These are phyloP conservation scores for Eustalomyia histrio DNA, from an alignment of 2,888 invertebrate species.

Conservation along the genomic window DNA sequence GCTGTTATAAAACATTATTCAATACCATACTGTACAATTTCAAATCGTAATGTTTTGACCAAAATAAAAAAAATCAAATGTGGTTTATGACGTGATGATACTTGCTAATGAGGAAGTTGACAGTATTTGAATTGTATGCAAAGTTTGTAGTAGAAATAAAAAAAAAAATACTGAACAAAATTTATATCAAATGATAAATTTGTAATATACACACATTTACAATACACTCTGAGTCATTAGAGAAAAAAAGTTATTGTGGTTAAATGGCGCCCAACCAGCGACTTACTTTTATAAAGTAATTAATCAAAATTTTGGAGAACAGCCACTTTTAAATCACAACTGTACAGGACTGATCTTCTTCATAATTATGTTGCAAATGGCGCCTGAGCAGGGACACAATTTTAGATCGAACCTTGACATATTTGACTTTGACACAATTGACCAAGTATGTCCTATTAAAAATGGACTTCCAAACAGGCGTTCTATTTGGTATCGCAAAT, in stretches of 20 bases:
- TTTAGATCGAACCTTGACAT: no score
- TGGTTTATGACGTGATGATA: constrained; percentile 60
- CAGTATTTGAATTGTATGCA: constrained; percentile 7
- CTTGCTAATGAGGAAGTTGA: constrained; percentile 63
- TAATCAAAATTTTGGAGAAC: no score
- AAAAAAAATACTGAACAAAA: not conserved
- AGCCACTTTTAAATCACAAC: no score
- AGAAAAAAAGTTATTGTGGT: not conserved
- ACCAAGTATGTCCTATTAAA: no score
- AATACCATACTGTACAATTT: constrained; percentile 27
- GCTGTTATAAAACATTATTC: constrained; percentile 47
- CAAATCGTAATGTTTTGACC: constrained; percentile 33
- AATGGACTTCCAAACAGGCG: no score
- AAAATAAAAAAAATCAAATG: constrained; percentile 42
- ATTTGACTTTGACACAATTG: no score
- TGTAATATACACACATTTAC: not conserved
- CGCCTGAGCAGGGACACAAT: no score
- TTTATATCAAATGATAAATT: not conserved
- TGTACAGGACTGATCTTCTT: no score
- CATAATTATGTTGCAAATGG: no score
- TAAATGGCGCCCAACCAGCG: not conserved
- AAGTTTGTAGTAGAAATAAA: not conserved
- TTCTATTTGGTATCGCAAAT: no score
- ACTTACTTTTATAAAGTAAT: no score
- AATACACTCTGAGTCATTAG: not conserved